Evolutionary conservation across 2,888 invertebrate species (phyloP), one percentile per base, ranked within the genome.

Genomic region (Idaea aversata): DNA sequence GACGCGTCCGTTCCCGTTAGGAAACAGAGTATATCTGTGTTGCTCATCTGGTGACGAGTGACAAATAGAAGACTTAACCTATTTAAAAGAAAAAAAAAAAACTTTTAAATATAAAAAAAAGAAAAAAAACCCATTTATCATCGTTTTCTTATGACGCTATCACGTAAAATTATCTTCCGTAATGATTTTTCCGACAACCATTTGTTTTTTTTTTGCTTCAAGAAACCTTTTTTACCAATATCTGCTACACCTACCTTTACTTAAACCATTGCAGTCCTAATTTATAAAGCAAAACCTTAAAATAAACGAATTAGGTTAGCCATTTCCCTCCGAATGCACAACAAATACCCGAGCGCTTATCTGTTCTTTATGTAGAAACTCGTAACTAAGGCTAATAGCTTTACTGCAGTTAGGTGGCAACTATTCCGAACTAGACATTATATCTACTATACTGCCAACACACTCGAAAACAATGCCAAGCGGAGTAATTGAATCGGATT

Each of bases 401-500:
- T 59, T 59, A 34, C 25, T 59, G 34, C 59, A 47, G 34, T 58
- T 16, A 58, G 15, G 59, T 59, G 59, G 59, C 34, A 59, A 58
- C 58, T 59, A 59, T 59, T 58, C 34, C 59, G 59, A 59, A 7
- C 57, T 57, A 38, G 34, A 34, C 13, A 62, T 47, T 34, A 62
- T 47, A 38, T 15, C n/a, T 15, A 61, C 61, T 47, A 16, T 57
- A 62, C 25, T 62, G 57, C 62, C 57, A 57, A 57, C 62, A 62
- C 25, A 38, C 62, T 10, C 25, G 47, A 61, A 25, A 62, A 57
- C 62, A 62, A 62, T 62, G 62, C 62, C 57, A 62, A 61, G 57
- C 34, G 15, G 60, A 65, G 62, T 63, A 68, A 68, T 68, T 65
- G 68, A 65, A 61, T 60, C 59, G 63, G 63, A 61, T 67, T 67